Conservation (phyloP, 2,797 vertebrate genomes). For the Pterois miles region DNA sequence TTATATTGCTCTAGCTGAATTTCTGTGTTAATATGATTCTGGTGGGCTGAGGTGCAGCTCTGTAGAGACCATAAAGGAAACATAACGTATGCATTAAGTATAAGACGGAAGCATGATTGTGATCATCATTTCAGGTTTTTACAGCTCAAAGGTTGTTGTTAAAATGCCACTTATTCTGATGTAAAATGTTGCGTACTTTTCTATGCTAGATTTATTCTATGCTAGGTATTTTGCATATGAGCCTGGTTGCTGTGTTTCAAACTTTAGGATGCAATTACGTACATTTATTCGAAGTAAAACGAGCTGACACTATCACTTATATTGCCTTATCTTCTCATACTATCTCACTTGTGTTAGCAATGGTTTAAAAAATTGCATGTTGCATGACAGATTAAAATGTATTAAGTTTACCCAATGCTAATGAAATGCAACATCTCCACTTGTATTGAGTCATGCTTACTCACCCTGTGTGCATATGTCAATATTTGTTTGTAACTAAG, state of each 20-base stretch:
- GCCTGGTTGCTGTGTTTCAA: not conserved
- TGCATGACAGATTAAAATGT: not conserved
- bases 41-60: not conserved
- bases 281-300: not conserved
- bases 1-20: not conserved
- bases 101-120: not conserved
- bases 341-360: not conserved
- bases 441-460: constrained; percentile 24
- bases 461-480: not conserved
- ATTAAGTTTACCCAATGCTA: not conserved
- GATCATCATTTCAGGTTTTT: not conserved
- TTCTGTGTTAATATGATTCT: not conserved
- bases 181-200: not conserved
- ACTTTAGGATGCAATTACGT: not conserved
- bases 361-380: not conserved
- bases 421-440: constrained; percentile 30
- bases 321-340: not conserved
- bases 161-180: not conserved
- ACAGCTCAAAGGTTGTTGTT: not conserved
- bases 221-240: not conserved
- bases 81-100: not conserved
- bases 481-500: not conserved
- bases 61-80: constrained; percentile 7
- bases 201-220: too few species aligned
- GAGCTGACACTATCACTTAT: not conserved